Base-by-base conservation (phyloP, 1,140 invertebrate genomes). In the Diorhabda carinulata region DNA sequence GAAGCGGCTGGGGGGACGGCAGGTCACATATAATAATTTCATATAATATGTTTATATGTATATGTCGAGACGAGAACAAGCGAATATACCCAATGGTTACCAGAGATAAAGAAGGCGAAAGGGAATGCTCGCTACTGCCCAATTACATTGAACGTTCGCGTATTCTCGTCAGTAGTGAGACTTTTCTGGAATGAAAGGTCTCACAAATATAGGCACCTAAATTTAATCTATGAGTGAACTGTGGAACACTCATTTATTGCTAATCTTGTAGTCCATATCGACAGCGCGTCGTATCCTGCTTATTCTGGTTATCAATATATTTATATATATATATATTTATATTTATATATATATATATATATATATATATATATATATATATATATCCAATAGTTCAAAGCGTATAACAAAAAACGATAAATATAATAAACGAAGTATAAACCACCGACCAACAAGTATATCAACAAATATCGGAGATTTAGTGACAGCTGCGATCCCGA, bases 141-240 rank as follows among this genome's bases (percentile, higher is more conserved):
- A n/a, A 52, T 52, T 52, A 2, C 47, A 52, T n/a, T 52, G 47
- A 8, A 40, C 4, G 43, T 68, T 60, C 67, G 44, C 67, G 61
- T 47, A 58, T 52, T 60, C 67, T 58, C 67, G 67, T 68, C 41
- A 57, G 47, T 64, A 41, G 67, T 68, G 67, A 63, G 67, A 68
- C 60, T 43, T 25, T 25, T 25, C 67, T 44, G 10, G 47, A 52
- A 68, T 47, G 40, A 44, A 43, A 40, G 45, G 60, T 45, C 78
- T 67, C 77, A 79, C 68, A 73, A 8, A 52, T 52, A 52, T 79
- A 79, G 78, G 78, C 78, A 79, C 78, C 78, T 79, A 79, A 78
- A 76, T 69, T 77, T 70, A 76, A 74, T 72, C 74, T 77, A 77
- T 76, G 75, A 70, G 69, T 71, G 76, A 75, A 47, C 65, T 59